Percentiles rank a stretch among this genome's conserved stretches.
phyloP scores from a whole-genome alignment of 2,113 vertebrate genomes.

The Lynx canadensis region DNA sequence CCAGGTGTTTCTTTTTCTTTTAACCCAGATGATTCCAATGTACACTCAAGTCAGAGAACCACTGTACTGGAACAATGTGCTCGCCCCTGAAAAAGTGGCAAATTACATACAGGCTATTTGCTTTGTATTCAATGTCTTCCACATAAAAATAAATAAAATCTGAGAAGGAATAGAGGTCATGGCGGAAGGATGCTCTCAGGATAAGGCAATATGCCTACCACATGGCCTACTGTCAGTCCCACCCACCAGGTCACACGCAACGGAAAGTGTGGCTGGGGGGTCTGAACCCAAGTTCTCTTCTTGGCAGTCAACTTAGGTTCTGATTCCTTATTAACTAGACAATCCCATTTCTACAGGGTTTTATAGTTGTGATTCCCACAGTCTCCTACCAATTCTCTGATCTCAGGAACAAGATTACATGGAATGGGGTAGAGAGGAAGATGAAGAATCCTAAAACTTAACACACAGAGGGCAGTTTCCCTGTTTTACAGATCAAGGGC shows the following conservation, averaged over 20 bases:
- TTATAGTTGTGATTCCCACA: background rate
- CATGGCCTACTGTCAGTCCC: background rate
- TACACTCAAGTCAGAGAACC: background rate
- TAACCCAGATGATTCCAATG: background rate
- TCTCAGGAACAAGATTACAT: background rate
- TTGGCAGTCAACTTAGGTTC: background rate
- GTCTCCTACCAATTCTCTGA: background rate
- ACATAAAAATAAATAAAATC: background rate
- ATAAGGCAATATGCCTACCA: background rate
- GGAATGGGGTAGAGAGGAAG: background rate
- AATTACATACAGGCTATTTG: background rate
- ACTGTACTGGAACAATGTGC: background rate
- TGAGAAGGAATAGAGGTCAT: background rate
- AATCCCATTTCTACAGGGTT: constrained; percentile 11
- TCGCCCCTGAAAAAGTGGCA: background rate
- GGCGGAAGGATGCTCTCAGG: background rate
- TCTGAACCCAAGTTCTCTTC: background rate
- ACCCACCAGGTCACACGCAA: background rate
- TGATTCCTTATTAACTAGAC: background rate
- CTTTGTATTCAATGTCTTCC: background rate
- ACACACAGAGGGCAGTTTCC: background rate
- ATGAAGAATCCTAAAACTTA: background rate
- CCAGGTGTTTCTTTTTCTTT: background rate
- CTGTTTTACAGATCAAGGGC: background rate
- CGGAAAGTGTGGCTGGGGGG: background rate